These are phyloP conservation scores for Xanthorhoe spadicearia DNA, from an alignment of 2,888 invertebrate species.

Conservation along the genomic window DNA sequence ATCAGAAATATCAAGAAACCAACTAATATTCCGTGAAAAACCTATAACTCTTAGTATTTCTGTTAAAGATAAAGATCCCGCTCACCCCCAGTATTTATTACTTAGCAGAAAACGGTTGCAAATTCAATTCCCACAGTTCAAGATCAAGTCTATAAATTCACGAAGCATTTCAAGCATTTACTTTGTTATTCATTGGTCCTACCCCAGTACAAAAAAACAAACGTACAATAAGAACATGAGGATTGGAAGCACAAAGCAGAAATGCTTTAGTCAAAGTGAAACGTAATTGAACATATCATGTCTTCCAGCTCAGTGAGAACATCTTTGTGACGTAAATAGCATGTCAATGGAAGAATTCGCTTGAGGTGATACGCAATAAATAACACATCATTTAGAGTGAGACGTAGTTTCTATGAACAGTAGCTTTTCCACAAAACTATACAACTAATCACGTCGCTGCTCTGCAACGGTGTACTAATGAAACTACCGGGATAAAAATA, in stretches of 20 bases:
- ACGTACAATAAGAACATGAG: constrained; percentile 12
- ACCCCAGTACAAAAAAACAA: constrained; percentile 14
- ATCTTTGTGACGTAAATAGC: constrained; percentile 37
- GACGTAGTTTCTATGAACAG: no score
- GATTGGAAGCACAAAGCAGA: constrained; percentile 5
- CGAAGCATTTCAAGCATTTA: constrained; percentile 14
- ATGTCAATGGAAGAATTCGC: constrained; percentile 13
- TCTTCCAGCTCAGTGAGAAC: constrained; percentile 20
- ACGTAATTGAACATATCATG: constrained; percentile 20
- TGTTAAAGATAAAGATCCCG: background rate
- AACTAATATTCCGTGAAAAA: background rate
- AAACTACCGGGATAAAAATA: no score
- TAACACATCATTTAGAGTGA: background rate
- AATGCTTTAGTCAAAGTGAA: constrained; percentile 22
- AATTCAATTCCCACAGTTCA: constrained; percentile 10
- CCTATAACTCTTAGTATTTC: background rate
- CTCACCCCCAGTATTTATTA: constrained; percentile 1
- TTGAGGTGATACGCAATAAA: constrained; percentile 6
- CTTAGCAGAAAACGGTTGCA: background rate
- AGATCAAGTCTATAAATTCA: constrained; percentile 7
- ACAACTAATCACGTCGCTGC: no score
- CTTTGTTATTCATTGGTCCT: constrained; percentile 12
- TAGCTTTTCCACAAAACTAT: no score
- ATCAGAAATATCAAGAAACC: background rate
- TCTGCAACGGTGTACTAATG: no score